Base-by-base conservation (phyloP, 2,888 invertebrate species). In the Schizaphis graminum region DNA sequence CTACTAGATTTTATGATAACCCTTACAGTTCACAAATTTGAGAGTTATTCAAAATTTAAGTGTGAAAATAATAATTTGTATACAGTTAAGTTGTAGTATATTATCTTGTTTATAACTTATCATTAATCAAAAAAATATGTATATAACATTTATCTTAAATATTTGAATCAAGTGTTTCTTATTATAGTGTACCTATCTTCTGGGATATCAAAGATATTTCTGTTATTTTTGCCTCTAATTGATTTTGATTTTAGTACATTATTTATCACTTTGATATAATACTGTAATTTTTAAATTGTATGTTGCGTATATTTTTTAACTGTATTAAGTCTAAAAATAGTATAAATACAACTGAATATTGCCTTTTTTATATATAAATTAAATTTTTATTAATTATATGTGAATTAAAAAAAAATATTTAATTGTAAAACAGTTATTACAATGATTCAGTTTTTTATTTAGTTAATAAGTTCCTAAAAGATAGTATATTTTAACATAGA, bases 1-100 rank as follows among this genome's bases (percentile, higher is more conserved):
- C 93, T 53, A 56, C 89, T 28, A 85, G 93, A 47, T 93, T 89
- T 87, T 89, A 89, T 47, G 93, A 93, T 35, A 89, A 93, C 57
- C 93, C 93, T 44, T 85, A 49, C 77, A 26, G 21, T 53, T 41
- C 67, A 8, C 88, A 77, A 41, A 77, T 53, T 67, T 92, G 5
- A 77, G 21, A n/a, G 2, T 86, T 86, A 35, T 90, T 77, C 21
- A 21, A 24, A 24, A 56, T n/a, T 44, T 57, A 57, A 56, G 24
- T 41, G 44, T 91, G 26, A 47, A 28, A 77, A 77, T 91, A 77
- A 77, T 89, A 57, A 57, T 57, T 77, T 84, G 16, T 28, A 26
- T 57, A 57, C 28, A 28, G 57, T 89, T 89, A 1, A 56, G 56
- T 57, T 28, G 7, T 44, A 41, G 13, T 21, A n/a, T 21, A 44